Evolutionary conservation across 2,113 vertebrate species (phyloP).

Genomic region (Erythrolamprus reginae): DNA sequence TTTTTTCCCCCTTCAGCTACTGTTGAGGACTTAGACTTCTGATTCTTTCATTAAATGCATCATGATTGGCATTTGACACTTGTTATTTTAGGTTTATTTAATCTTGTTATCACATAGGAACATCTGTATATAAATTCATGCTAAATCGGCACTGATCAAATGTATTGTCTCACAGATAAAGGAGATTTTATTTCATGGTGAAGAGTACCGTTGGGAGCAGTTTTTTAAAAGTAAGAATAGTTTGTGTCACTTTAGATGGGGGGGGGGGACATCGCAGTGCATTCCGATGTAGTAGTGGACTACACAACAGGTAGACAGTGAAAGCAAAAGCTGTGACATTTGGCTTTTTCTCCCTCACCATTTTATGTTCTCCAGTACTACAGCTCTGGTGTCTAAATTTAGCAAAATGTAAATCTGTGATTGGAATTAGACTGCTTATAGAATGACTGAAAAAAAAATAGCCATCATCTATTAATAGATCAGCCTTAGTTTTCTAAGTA

Average conservation of each 20-base stretch:
- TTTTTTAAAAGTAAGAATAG: slow-evolving; percentile 29
- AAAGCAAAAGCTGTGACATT: slow-evolving; percentile 29
- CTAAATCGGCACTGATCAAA: slow-evolving; percentile 49
- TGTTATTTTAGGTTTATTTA: slow-evolving; percentile 62
- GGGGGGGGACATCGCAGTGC: slow-evolving; percentile 31
- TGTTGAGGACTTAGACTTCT: slow-evolving; percentile 37
- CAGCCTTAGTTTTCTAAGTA: slow-evolving; percentile 20
- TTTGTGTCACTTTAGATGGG: slow-evolving; percentile 34
- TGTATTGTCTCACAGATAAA: slow-evolving; percentile 49
- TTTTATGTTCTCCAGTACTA: slow-evolving; percentile 35
- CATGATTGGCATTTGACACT: slow-evolving; percentile 42
- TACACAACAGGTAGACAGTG: slow-evolving; percentile 53
- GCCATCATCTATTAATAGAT: slow-evolving; percentile 37
- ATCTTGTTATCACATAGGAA: slow-evolving; percentile 50
- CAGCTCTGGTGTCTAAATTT: slow-evolving; percentile 53
- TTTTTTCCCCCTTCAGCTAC: slow-evolving; percentile 2
- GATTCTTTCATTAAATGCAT: slow-evolving; percentile 52
- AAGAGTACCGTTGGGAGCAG: slow-evolving; percentile 40
- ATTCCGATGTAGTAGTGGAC: slow-evolving; percentile 43
- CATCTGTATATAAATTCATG: slow-evolving; percentile 52
- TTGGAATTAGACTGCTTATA: slow-evolving; percentile 47
- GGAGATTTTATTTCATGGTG: slow-evolving; percentile 40
- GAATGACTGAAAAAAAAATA: slow-evolving; percentile 29
- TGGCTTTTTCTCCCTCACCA: slow-evolving; percentile 40
- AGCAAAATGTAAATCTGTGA: slow-evolving; percentile 46